A percentile compares a stretch with the other conserved stretches of the same genome.
phyloP scores from a whole-genome alignment of 1,140 invertebrate genomes.

The Drosophila pallidifrons region DNA sequence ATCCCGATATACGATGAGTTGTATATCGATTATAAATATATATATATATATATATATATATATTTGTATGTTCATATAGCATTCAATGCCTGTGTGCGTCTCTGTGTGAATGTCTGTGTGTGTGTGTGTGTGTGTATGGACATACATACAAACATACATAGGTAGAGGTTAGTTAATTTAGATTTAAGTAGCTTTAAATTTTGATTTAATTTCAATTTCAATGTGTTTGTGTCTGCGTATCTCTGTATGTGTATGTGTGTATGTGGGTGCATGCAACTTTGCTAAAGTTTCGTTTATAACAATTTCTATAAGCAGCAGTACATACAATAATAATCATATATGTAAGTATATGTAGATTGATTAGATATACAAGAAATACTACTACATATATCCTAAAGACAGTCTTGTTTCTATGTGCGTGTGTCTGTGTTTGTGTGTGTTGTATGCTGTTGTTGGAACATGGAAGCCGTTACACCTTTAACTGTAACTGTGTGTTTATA shows the following conservation, averaged over 20 bases:
- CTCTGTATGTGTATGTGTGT: conserved; percentile 14
- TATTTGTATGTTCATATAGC: conserved; percentile 11
- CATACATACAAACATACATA: conserved; percentile 29
- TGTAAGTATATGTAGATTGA: conserved; percentile 51
- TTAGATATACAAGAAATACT: conserved; percentile 75
- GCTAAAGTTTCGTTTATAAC: conserved; percentile 60
- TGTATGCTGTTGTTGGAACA: conserved; percentile 22
- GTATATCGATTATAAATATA: conserved; percentile 18
- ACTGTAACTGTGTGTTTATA: conserved; percentile 10
- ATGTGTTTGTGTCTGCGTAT: conserved; percentile 19
- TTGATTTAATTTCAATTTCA: conserved; percentile 49
- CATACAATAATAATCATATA: conserved; percentile 41
- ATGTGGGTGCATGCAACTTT: conserved; percentile 52
- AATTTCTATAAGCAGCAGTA: conserved; percentile 74
- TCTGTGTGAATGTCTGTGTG: background rate
- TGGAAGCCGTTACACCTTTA: conserved; percentile 36
- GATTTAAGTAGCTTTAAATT: conserved; percentile 44
- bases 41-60: conserved; percentile 5
- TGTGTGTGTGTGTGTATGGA: conserved; percentile 22
- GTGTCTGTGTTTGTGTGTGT: conserved; percentile 36
- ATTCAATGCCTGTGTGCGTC: conserved; percentile 2
- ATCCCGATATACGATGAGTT: conserved; percentile 51
- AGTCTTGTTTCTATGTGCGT: conserved; percentile 79
- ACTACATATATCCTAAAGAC: conserved; percentile 79
- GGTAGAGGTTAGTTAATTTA: conserved; percentile 20